Conservation (phyloP, 2,797 vertebrate genomes). For the Galagoides demidoff region DNA sequence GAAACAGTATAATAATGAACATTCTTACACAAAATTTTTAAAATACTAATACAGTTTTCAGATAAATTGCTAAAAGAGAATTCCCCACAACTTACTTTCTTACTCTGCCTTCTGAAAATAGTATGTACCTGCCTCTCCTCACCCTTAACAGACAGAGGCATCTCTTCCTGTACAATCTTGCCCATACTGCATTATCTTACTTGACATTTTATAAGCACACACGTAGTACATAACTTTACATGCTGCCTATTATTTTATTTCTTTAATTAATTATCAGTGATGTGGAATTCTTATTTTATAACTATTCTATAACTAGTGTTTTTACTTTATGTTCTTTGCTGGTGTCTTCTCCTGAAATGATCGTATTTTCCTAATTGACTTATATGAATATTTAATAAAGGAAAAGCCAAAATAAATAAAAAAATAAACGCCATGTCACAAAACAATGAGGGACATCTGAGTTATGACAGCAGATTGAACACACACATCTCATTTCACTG, state of each 20-base stretch:
- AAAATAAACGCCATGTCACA: background rate
- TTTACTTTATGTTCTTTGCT: background rate
- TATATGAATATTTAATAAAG: background rate
- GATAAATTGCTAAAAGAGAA: background rate
- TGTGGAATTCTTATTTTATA: background rate
- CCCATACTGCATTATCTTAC: background rate
- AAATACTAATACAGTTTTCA: background rate
- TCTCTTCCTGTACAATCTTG: background rate
- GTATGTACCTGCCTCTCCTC: background rate
- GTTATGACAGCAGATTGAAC: slow-evolving; percentile 11
- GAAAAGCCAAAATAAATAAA: background rate
- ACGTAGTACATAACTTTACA: background rate
- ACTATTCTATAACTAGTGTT: background rate
- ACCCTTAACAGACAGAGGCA: background rate
- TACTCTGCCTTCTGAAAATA: background rate
- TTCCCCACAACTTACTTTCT: background rate
- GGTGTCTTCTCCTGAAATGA: background rate
- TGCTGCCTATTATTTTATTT: background rate
- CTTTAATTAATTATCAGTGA: background rate
- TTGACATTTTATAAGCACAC: background rate
- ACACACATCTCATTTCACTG: background rate
- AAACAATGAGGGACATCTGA: slow-evolving; percentile 42
- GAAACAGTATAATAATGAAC: background rate
- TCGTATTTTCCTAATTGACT: background rate
- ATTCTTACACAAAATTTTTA: background rate